Conservation (phyloP, 1,140 invertebrate species). For the Phthorimaea operculella region DNA sequence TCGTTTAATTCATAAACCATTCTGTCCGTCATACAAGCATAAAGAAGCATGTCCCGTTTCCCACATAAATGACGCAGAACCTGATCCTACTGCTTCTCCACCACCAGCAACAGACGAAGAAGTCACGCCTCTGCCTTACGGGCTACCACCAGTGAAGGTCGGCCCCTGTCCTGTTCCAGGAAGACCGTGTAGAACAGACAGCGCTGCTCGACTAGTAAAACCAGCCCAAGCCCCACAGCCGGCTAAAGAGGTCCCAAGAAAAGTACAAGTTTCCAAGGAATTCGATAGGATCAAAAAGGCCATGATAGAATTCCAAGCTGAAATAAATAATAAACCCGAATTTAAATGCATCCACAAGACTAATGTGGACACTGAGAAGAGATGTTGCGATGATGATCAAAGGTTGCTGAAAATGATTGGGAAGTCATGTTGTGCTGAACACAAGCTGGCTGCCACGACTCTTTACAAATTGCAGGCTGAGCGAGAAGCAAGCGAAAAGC, state of each 20-base stretch:
- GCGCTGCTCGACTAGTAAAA: constrained; percentile 58
- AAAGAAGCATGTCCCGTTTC: constrained; percentile 52
- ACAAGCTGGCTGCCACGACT: constrained; percentile 34
- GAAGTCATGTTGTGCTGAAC: constrained; percentile 46
- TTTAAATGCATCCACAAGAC: constrained; percentile 54
- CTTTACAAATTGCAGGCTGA: neutral
- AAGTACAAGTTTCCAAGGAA: constrained; percentile 58
- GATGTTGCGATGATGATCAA: constrained; percentile 57
- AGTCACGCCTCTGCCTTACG: constrained; percentile 49
- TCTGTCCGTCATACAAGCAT: constrained; percentile 53
- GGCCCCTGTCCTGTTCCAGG: constrained; percentile 60
- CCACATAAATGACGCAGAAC: constrained; percentile 40
- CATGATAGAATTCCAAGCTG: constrained; percentile 37
- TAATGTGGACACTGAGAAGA: constrained; percentile 49
- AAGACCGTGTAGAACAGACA: constrained; percentile 54
- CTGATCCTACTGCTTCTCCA: neutral
- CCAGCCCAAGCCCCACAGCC: constrained; percentile 36
- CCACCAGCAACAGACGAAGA: constrained; percentile 43
- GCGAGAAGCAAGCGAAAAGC: neutral
- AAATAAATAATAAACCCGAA: constrained; percentile 15
- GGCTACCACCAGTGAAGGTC: constrained; percentile 49
- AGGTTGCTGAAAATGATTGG: constrained; percentile 36
- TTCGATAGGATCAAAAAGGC: constrained; percentile 59
- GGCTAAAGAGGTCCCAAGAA: constrained; percentile 49
- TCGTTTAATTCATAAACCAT: constrained; percentile 47